A percentile compares a stretch with the other conserved stretches of the same genome.
phyloP scores from a whole-genome alignment of 2,888 invertebrate genomes.

The Caradrina clavipalpis region DNA sequence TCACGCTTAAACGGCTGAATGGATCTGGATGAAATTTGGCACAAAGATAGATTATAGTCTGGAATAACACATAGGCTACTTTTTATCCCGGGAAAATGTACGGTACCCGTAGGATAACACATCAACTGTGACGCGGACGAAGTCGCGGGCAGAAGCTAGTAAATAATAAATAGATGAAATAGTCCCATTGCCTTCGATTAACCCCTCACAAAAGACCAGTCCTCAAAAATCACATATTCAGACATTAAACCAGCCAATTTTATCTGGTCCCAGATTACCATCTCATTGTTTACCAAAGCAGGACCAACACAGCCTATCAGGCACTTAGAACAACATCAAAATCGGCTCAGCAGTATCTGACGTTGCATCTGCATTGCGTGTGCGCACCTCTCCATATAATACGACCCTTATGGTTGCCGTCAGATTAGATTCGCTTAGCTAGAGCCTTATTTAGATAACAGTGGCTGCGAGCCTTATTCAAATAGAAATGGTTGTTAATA shows the following conservation, averaged over 20 bases:
- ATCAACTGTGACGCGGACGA: too few species aligned
- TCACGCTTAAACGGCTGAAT: too few species aligned
- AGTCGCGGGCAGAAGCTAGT: too few species aligned
- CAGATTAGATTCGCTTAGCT: slow-evolving; percentile 75
- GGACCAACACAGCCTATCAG: slow-evolving; percentile 71
- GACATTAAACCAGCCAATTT: slow-evolving; percentile 19
- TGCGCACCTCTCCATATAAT: slow-evolving; percentile 66
- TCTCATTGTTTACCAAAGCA: slow-evolving; percentile 66
- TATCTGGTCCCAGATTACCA: slow-evolving; percentile 39
- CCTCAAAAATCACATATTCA: not conserved
- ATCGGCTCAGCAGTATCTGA: slow-evolving; percentile 76
- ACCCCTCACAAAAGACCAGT: too few species aligned
- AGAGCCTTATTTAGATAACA: slow-evolving; percentile 47
- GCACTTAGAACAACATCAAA: slow-evolving; percentile 81
- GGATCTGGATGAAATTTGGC: too few species aligned
- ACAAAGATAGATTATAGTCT: too few species aligned
- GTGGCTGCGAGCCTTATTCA: slow-evolving; percentile 39
- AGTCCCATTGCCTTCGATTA: too few species aligned
- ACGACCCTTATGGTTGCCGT: slow-evolving; percentile 74
- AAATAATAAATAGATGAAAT: too few species aligned
- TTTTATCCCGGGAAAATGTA: too few species aligned
- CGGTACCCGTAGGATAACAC: too few species aligned
- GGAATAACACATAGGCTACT: too few species aligned
- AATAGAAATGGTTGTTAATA: slow-evolving; percentile 53
- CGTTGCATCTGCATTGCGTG: slow-evolving; percentile 72